Evolutionary conservation across 1,140 invertebrate species (phyloP).

Genomic region (Lepidurus apus): DNA sequence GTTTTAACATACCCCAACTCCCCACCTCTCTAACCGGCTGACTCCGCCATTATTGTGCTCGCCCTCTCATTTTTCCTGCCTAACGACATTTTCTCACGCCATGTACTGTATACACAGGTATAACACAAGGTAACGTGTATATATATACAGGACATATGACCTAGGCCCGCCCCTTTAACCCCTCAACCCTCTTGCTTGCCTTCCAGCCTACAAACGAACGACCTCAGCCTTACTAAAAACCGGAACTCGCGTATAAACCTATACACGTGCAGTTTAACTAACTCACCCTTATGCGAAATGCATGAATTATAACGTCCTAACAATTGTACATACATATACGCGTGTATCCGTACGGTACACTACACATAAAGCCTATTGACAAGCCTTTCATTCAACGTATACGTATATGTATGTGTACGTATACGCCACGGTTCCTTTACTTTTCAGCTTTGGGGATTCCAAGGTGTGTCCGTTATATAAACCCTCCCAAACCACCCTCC

Average conservation of each 20-base stretch:
- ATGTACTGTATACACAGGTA: background rate
- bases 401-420: background rate
- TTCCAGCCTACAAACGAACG: background rate
- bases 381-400: too few species aligned
- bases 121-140: background rate
- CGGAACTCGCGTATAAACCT: too few species aligned
- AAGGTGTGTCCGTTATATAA: background rate
- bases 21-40: background rate
- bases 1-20: background rate
- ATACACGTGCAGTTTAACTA: too few species aligned
- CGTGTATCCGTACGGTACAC: background rate
- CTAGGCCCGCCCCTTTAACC: background rate
- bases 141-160: background rate
- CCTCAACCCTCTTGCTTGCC: background rate
- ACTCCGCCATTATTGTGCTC: conserved; percentile 1
- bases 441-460: background rate
- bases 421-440: background rate
- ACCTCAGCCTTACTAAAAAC: background rate
- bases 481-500: background rate
- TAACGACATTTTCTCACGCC: background rate
- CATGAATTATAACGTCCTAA: background rate
- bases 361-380: background rate
- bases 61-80: background rate
- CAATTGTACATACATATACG: background rate
- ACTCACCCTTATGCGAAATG: background rate